Base-by-base conservation (phyloP, 1,140 invertebrate species). In the Drosophila orena region DNA sequence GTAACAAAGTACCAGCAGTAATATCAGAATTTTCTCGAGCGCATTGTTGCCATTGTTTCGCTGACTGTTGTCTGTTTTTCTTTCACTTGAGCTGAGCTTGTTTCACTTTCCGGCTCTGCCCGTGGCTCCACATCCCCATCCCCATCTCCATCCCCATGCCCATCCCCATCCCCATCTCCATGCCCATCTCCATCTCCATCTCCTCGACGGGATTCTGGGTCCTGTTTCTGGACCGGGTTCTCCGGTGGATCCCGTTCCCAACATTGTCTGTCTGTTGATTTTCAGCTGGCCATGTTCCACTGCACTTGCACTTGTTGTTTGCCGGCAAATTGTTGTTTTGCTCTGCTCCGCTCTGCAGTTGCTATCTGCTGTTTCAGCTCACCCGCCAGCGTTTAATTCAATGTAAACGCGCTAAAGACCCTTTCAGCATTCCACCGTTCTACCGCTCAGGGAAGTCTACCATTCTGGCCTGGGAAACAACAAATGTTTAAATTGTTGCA, bases 371-470 rank as follows among this genome's bases (percentile, higher is more conserved):
- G 46, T 66, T 72, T 22, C 61, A 59, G 57, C 62, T 58, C 68
- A 61, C 44, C 64, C 69, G 68, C 54, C 64, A 77, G 74, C 75
- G 61, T 86, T 88, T 79, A 86, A 89, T 88, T 86, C 83, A 88
- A 88, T 86, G 84, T 83, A 79, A 86, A 88, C 75, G 83, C 77
- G 83, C 81, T 89, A 83, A 86, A 83, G 83, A 77, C 79, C 86
- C 59, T 30, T 30, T 7, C 8, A 30, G 7, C 30, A 30, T 30
- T 30, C 27, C 27, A 30, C 7, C 27, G 10, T 8, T 30, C 27
- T 8, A 10, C 27, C 27, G 8, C 10, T 10, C 30, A 7, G 8
- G 30, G 30, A 7, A 30, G 30, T 30, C 30, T 3, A 77, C 75
- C 86, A 62, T 44, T 47, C 75, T 68, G 47, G 84, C 66, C 71